Evolutionary conservation across 2,113 vertebrate genomes (phyloP).

Genomic region (Bucco capensis): DNA sequence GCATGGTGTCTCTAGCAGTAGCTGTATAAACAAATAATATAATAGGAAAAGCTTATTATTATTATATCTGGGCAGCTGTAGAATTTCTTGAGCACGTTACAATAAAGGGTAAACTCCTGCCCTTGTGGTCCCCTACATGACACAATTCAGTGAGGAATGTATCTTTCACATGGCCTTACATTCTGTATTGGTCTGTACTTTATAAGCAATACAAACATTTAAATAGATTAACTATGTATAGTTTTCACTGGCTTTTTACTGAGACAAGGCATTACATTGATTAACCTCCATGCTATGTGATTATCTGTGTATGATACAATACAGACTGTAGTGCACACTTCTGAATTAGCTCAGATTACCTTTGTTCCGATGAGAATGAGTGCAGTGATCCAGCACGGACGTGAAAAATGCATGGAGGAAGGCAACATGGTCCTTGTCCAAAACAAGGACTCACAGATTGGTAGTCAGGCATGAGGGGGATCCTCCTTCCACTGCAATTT

Average conservation of each 20-base stretch:
- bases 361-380: background rate
- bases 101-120: background rate
- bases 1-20: background rate
- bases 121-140: background rate
- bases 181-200: background rate
- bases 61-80: background rate
- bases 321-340: background rate
- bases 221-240: background rate
- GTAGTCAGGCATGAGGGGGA: background rate
- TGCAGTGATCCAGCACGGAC: background rate
- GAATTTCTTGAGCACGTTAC: background rate
- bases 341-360: background rate
- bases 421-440: background rate
- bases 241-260: background rate
- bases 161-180: background rate
- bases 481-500: background rate
- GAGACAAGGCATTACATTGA: background rate
- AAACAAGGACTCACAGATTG: background rate
- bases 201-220: background rate
- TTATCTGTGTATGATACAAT: background rate
- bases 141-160: background rate
- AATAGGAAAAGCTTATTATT: background rate
- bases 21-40: background rate
- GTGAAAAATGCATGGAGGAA: background rate
- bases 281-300: background rate